Evolutionary conservation across 2,797 vertebrate species (phyloP), one percentile per base, ranked within the genome.

Genomic region (Sebastes miniatus): DNA sequence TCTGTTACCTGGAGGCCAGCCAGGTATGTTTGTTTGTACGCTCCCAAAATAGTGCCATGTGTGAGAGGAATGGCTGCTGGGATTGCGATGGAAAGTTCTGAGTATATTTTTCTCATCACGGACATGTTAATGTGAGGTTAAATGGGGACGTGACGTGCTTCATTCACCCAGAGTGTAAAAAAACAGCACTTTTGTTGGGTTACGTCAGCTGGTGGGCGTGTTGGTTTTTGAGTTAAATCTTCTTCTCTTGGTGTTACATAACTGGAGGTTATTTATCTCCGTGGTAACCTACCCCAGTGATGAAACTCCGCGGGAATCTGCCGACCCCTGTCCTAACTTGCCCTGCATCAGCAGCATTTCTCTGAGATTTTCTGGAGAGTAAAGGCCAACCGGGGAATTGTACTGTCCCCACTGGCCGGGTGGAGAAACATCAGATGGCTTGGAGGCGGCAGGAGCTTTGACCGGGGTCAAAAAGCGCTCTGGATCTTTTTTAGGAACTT

Each of bases 351-450:
- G 93, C 93, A 94, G 92, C 94, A 97, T 97, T 93, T 97, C 97
- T 81, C 89, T 95, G 76, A 98, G 90, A 74, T 96, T 97, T 84
- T 97, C 93, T 81, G 95, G 92, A 3, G 96, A 97, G 92, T 97
- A 97, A 90, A 97, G 95, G 82, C 96, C 95, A 88, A 96, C 94
- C 20, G 96, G 96, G 90, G 96, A 96, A 92, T 97, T 98, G 95
- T 97, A 97, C 83, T 97, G 96, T 90, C 93, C 94, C 43, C 9
- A 86, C 69, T 90, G 94, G 39, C 93, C 87, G 0, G 92, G 52
- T 36, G 87, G 22, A 65, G 76, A 73, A 4, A 20, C 16, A 3
- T 77, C 73, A 50, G 80, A 18, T 16, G 84, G 8, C 18, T 61
- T 18, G 6, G 57, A 64, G 64, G 73, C 67, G 58, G 25, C 43